A percentile compares a stretch with the other conserved stretches of the same genome.
Conservation (phyloP, 1,140 invertebrate species). For the Sminthurinus signatus region DNA sequence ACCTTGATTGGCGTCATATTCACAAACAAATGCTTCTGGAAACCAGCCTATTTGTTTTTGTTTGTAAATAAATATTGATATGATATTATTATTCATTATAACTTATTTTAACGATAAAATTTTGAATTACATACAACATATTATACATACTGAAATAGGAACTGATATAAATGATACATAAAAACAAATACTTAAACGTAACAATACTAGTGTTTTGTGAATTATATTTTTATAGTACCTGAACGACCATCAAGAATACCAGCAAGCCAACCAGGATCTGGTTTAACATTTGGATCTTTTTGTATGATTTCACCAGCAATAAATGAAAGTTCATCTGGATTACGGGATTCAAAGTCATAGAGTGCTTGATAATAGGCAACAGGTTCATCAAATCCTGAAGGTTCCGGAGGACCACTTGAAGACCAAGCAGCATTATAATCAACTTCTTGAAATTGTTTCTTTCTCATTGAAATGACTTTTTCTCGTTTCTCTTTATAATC, state of each 20-base stretch:
- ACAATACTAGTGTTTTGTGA: too few species aligned
- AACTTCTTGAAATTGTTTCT: slow-evolving; percentile 37
- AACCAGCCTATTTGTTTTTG: slow-evolving; percentile 97
- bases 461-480: slow-evolving; percentile 45
- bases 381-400: background rate
- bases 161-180: too few species aligned
- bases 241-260: slow-evolving; percentile 81
- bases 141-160: too few species aligned
- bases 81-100: too few species aligned
- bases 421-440: slow-evolving; percentile 44
- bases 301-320: slow-evolving; percentile 89
- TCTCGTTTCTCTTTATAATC: slow-evolving; percentile 55
- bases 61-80: too few species aligned
- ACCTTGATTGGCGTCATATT: slow-evolving; percentile 49
- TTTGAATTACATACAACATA: too few species aligned
- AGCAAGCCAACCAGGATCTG: slow-evolving; percentile 95
- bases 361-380: slow-evolving; percentile 70
- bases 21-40: slow-evolving; percentile 91
- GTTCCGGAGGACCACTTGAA: slow-evolving; percentile 13
- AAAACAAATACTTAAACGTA: too few species aligned
- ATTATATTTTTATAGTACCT: too few species aligned
- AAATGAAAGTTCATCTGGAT: slow-evolving; percentile 88
- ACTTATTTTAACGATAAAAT: too few species aligned
- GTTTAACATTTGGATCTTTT: slow-evolving; percentile 74
- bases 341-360: slow-evolving; percentile 88